Percentiles rank a stretch among this genome's conserved stretches.
Conservation (phyloP, 1,140 invertebrate species). For the Brachionus angularis region DNA sequence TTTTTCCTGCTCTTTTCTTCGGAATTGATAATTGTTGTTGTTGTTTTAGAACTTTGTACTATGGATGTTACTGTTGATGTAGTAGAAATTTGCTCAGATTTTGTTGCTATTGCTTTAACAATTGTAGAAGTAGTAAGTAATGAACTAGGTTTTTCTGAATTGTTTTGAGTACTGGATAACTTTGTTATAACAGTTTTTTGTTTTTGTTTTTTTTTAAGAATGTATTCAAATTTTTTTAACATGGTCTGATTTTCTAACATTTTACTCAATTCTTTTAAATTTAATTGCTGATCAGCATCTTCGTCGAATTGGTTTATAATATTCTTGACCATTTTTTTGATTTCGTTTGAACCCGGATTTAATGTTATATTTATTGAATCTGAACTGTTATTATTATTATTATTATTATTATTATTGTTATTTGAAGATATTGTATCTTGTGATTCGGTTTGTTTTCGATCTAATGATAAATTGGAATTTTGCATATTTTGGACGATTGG, state of each 20-base stretch:
- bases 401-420: no score
- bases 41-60: not conserved
- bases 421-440: no score
- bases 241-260: not conserved
- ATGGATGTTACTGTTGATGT: not conserved
- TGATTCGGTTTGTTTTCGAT: no score
- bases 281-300: slow-evolving; percentile 42
- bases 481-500: slow-evolving; percentile 40
- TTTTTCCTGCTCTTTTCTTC: slow-evolving; percentile 13
- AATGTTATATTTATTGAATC: no score
- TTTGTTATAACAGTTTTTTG: no score
- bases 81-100: not conserved
- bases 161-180: no score
- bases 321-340: slow-evolving; percentile 38
- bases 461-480: no score
- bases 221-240: slow-evolving; percentile 32
- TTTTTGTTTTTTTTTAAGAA: slow-evolving; percentile 12
- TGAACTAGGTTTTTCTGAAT: no score
- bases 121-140: no score
- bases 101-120: not conserved
- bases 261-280: slow-evolving; percentile 18
- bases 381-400: no score
- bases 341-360: no score
- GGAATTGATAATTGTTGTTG: not conserved
- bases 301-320: slow-evolving; percentile 12